phyloP scores from a whole-genome alignment of 2,113 vertebrate genomes.

The Brachyistius frenatus region DNA sequence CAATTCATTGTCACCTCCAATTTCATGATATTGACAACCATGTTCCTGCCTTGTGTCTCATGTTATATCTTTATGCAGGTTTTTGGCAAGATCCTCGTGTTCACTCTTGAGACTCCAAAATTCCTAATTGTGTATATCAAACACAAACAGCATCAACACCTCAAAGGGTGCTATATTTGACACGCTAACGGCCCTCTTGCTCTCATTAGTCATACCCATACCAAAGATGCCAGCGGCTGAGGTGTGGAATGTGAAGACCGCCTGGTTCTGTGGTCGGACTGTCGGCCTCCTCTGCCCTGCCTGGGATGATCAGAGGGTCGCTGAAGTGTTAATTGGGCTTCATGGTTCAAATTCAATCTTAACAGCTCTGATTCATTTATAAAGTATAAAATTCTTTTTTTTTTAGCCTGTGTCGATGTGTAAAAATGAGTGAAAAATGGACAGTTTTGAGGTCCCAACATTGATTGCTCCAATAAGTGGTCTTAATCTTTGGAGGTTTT shows the following conservation, averaged over 20 bases:
- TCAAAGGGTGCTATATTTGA: constrained; percentile 60
- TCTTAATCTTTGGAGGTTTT: constrained; percentile 20
- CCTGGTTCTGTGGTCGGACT: constrained; percentile 23
- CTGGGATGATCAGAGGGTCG: constrained; percentile 19
- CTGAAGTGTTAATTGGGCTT: background rate
- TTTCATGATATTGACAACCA: no score
- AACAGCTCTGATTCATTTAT: no score
- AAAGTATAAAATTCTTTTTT: no score
- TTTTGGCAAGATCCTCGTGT: constrained; percentile 22
- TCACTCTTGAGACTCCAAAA: constrained; percentile 16
- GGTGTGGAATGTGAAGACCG: constrained; percentile 71
- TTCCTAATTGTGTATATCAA: constrained; percentile 49
- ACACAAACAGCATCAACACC: constrained; percentile 52
- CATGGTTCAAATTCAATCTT: background rate
- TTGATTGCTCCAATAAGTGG: background rate
- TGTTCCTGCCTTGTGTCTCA: background rate
- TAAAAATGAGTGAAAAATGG: background rate
- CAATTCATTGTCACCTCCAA: no score
- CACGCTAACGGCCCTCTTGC: constrained; percentile 38
- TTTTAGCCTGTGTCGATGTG: background rate
- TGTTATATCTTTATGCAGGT: constrained; percentile 33
- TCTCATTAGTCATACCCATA: constrained; percentile 62
- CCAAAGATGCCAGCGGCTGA: constrained; percentile 49
- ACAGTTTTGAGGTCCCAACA: background rate
- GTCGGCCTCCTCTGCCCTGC: constrained; percentile 29